phyloP scores from a whole-genome alignment of 1,140 invertebrate species.

The Drosophila pandora region DNA sequence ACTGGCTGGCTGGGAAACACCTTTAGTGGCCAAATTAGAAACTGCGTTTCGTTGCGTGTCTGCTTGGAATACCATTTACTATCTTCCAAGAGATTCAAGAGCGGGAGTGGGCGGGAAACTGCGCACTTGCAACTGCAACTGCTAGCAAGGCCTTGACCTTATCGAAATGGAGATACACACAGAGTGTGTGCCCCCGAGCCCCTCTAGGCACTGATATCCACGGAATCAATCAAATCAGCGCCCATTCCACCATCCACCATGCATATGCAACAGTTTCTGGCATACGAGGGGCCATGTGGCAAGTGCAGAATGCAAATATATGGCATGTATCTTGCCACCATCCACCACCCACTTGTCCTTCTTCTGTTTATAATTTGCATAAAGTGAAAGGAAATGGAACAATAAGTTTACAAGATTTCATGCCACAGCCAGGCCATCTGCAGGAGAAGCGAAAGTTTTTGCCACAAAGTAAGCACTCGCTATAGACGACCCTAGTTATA shows the following conservation, averaged over 20 bases:
- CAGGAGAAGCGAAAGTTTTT: constrained; percentile 75
- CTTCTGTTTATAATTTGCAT: constrained; percentile 67
- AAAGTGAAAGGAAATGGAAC: constrained; percentile 77
- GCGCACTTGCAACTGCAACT: constrained; percentile 1
- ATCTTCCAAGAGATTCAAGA: no score
- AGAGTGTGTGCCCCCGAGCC: neutral
- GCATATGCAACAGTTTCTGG: constrained; percentile 41
- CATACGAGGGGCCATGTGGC: constrained; percentile 10
- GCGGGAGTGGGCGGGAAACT: constrained; percentile 11
- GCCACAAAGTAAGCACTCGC: constrained; percentile 48
- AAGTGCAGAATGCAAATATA: constrained; percentile 48
- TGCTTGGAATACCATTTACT: constrained; percentile 9
- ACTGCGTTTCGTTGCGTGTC: constrained; percentile 44
- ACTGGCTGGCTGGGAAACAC: neutral
- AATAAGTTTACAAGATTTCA: constrained; percentile 72
- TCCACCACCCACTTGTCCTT: neutral
- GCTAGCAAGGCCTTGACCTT: constrained; percentile 59
- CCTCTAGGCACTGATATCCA: constrained; percentile 38
- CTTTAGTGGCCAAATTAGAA: constrained; percentile 44
- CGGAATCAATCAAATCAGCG: constrained; percentile 71
- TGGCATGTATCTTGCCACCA: constrained; percentile 13
- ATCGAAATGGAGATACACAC: constrained; percentile 9
- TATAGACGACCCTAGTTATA: neutral
- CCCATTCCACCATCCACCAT: constrained; percentile 17
- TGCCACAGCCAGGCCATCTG: constrained; percentile 28